phyloP scores from a whole-genome alignment of 2,113 vertebrate species.

The Nothoprocta perdicaria region DNA sequence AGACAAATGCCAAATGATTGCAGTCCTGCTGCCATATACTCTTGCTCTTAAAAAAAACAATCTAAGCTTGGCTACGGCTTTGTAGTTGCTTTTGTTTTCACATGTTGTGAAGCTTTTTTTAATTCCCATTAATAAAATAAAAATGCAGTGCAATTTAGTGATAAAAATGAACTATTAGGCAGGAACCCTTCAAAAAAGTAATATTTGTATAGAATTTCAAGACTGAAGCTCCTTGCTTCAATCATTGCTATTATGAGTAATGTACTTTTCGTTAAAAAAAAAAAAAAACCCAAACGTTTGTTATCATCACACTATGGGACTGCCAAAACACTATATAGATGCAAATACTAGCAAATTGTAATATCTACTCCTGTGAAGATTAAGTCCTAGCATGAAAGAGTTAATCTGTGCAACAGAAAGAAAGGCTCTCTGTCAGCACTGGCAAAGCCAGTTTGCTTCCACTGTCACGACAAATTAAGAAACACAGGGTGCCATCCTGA shows the following conservation, averaged over 20 bases:
- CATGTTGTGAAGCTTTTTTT: not conserved
- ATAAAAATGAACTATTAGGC: not conserved
- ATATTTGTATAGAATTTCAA: not conserved
- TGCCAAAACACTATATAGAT: not conserved
- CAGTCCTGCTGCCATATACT: not conserved
- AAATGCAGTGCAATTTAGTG: not conserved
- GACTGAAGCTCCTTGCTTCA: not conserved
- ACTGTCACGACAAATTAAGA: conserved; percentile 13
- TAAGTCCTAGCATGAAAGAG: not conserved
- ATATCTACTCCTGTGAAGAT: not conserved
- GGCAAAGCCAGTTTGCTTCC: not conserved
- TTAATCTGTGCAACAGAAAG: not conserved
- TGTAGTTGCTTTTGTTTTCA: not conserved
- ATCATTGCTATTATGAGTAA: not conserved
- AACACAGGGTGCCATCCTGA: not conserved
- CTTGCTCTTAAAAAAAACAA: not conserved
- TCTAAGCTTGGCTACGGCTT: not conserved
- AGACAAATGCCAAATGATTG: not conserved
- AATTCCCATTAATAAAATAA: not conserved
- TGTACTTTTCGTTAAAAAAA: not conserved
- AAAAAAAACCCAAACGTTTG: not conserved
- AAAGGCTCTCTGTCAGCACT: not conserved
- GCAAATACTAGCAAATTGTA: not conserved
- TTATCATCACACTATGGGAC: not conserved
- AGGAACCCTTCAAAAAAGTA: not conserved